Evolutionary conservation across 1,140 invertebrate genomes (phyloP), one percentile per base, ranked within the genome.

Genomic region (Caenorhabditis remanei): DNA sequence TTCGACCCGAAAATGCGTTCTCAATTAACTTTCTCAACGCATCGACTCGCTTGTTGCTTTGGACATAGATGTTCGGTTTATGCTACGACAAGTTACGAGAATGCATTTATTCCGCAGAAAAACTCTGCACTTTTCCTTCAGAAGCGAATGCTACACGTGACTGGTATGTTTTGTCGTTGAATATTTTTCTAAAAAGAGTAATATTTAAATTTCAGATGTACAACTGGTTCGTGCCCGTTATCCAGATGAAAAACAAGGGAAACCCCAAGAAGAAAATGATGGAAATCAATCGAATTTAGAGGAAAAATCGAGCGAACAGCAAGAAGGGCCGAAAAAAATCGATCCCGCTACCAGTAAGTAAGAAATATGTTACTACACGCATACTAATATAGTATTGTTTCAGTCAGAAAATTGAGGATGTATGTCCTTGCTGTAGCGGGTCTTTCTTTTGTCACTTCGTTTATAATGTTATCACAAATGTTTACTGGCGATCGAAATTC

Each of bases 381-480:
- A 71, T 32, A 86, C 19, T 21, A 43, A 55, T 24, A 83, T 2
- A 13, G 11, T 13, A 58, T 11, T 48, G 61, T 65, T 87, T 83
- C 40, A 87, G 79, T 75, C 41, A 83, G 79, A 83, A 83, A 87
- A 48, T 21, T 83, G 50, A 65, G 79, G 67, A 65, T 83, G 14
- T 83, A 87, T 24, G 85, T 85, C 0, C 32, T 85, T 16, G 67
- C 58, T 19, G 85, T 85, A 5, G 85, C 63, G n/a, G 85, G 85
- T 40, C 43, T 85, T 16, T 85, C 85, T 3, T 85, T 85, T 24
- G 85, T 85, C 32, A 85, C 85, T 4, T 85, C 85, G n/a, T 85
- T 85, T 19, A 53, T 85, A 7, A 32, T 87, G 32, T 32, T 87
- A 3, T 48, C 79, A 48, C 48, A 61, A 55, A 61, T 83, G 71